A percentile compares a stretch with the other conserved stretches of the same genome.
phyloP scores from a whole-genome alignment of 2,113 vertebrate genomes.

The Pao palembangensis region DNA sequence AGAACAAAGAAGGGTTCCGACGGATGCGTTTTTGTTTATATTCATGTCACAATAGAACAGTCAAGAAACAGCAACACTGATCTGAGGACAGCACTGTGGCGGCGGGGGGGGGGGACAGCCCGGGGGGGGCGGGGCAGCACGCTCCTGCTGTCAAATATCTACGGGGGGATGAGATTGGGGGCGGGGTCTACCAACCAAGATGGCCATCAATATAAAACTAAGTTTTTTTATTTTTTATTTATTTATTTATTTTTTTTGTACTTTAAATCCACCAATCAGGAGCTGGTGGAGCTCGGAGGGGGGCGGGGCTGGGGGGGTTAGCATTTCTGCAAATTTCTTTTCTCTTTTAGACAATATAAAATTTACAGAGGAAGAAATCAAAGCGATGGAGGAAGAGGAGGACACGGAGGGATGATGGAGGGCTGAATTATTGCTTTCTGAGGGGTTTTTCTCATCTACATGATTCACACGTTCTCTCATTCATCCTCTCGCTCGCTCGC shows the following conservation, averaged over 20 bases:
- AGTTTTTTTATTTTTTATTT: conserved; percentile 57
- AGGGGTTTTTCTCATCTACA: conserved; percentile 69
- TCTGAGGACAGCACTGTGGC: conserved; percentile 67
- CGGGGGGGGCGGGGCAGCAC: conserved; percentile 66
- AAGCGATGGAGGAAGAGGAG: conserved; percentile 21
- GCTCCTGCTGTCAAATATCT: conserved; percentile 70
- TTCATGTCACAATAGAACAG: conserved; percentile 77
- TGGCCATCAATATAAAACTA: conserved; percentile 76
- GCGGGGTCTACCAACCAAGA: conserved; percentile 69
- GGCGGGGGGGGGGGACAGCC: conserved; percentile 51
- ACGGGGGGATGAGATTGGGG: conserved; percentile 32
- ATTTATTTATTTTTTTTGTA: conserved; percentile 14
- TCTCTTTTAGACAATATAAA: conserved; percentile 74
- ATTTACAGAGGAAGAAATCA: conserved; percentile 61
- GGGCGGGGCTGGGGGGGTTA: conserved; percentile 36
- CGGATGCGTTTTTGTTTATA: conserved; percentile 35
- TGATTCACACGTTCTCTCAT: conserved; percentile 65
- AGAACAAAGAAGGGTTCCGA: conserved; percentile 25
- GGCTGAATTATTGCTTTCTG: conserved; percentile 80
- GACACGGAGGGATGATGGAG: conserved; percentile 11
- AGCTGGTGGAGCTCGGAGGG: conserved; percentile 19
- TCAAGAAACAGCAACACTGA: conserved; percentile 79
- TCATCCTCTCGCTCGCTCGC: conserved; percentile 16
- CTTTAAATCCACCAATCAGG: conserved; percentile 47
- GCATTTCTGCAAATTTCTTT: conserved; percentile 49